phyloP scores from a whole-genome alignment of 2,113 vertebrate species.

The Thamnophis sirtalis region DNA sequence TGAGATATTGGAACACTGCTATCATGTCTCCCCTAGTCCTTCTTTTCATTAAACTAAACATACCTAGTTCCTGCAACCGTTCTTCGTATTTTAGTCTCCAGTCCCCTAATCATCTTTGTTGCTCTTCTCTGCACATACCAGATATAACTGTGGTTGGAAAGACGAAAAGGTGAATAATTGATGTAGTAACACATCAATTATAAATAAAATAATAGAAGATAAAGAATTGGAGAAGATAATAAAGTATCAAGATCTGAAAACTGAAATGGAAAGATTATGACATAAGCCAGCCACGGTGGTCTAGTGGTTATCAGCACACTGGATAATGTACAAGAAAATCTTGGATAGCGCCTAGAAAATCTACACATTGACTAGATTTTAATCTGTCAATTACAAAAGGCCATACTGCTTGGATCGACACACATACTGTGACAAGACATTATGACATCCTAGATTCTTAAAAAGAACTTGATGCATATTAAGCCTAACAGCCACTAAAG shows the following conservation, averaged over 20 bases:
- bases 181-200: not conserved
- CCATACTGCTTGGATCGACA: no score
- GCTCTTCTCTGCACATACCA: no score
- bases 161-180: not conserved
- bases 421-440: not conserved
- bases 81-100: no score
- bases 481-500: not conserved
- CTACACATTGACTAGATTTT: not conserved
- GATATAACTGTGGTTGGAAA: not conserved
- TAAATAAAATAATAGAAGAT: not conserved
- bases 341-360: not conserved
- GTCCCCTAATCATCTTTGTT: no score
- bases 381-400: not conserved
- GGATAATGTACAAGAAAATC: no score
- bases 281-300: not conserved
- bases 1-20: no score
- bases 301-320: not conserved
- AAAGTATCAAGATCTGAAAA: not conserved
- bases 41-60: no score
- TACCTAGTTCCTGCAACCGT: no score
- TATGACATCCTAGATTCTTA: not conserved
- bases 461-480: not conserved
- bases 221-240: not conserved
- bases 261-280: not conserved
- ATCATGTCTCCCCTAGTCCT: no score